Percentiles rank a stretch among this genome's conserved stretches.
phyloP scores from a whole-genome alignment of 2,113 vertebrate species.

The Corythoichthys haematopterus region DNA sequence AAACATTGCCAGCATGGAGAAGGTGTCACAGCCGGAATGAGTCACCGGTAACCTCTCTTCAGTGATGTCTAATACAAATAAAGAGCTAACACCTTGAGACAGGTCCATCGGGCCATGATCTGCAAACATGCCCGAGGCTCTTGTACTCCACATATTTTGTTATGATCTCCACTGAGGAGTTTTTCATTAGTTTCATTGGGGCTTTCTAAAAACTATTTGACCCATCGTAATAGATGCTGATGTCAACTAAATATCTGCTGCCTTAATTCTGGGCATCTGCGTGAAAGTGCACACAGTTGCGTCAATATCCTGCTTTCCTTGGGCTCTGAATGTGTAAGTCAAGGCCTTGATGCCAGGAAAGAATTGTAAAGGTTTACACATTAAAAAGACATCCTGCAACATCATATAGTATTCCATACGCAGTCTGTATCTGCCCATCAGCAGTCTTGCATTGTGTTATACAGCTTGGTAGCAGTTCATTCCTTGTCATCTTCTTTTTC shows the following conservation, averaged over 20 bases:
- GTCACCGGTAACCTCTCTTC: conserved; percentile 14
- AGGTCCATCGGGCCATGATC: conserved; percentile 1
- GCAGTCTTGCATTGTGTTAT: not conserved
- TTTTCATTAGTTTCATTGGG: not conserved
- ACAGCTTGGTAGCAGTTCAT: not conserved
- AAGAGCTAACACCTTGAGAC: conserved; percentile 37
- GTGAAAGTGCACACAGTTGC: not conserved
- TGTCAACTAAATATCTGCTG: no score
- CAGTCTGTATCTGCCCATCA: not conserved
- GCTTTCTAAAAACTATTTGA: not conserved
- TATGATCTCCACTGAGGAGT: not conserved
- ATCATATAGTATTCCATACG: not conserved
- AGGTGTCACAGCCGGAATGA: conserved; percentile 32
- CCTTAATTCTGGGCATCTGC: no score
- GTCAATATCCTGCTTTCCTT: not conserved
- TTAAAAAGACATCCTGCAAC: no score
- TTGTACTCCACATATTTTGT: not conserved
- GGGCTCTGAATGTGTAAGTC: not conserved
- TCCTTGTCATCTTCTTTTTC: not conserved
- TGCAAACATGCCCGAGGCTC: conserved; percentile 6
- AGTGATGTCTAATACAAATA: conserved; percentile 45
- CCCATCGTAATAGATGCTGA: no score
- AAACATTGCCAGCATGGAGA: conserved; percentile 14
- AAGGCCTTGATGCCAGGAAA: no score
- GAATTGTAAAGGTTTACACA: no score